phyloP scores from a whole-genome alignment of 2,888 invertebrate genomes.

The Lucinisca nassula region DNA sequence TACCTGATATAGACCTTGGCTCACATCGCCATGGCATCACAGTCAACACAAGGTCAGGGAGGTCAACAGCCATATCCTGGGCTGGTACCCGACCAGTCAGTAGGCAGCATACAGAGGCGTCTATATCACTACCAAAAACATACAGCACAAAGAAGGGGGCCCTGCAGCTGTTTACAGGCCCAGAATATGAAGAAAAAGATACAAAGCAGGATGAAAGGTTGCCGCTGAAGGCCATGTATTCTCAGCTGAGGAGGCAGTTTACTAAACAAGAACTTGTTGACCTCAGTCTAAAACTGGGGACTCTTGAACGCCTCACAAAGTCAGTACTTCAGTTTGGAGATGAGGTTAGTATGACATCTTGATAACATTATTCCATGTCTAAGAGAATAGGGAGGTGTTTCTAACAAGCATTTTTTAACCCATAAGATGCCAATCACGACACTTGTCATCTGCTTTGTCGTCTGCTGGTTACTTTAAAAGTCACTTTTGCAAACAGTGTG shows the following conservation, averaged over 20 bases:
- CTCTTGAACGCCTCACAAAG: constrained; percentile 79
- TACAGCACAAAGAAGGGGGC: constrained; percentile 84
- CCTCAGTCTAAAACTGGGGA: constrained; percentile 80
- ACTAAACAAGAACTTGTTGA: constrained; percentile 77
- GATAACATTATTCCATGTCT: too few species aligned
- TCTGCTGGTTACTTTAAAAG: too few species aligned
- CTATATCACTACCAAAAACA: constrained; percentile 80
- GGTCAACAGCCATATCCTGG: constrained; percentile 62
- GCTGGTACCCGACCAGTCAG: constrained; percentile 8
- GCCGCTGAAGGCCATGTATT: constrained; percentile 52
- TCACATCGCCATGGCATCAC: constrained; percentile 84
- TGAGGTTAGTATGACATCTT: constrained; percentile 73
- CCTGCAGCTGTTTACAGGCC: constrained; percentile 81
- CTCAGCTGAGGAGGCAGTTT: constrained; percentile 41
- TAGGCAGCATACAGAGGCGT: constrained; percentile 35
- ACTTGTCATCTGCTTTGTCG: too few species aligned
- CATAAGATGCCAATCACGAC: too few species aligned
- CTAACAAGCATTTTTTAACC: too few species aligned
- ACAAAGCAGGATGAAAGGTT: constrained; percentile 27
- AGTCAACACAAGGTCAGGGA: constrained; percentile 68
- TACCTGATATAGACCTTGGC: not conserved
- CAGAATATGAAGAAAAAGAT: constrained; percentile 67
- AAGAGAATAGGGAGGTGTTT: too few species aligned
- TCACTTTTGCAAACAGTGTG: too few species aligned
- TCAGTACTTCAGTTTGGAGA: constrained; percentile 85